These are phyloP conservation scores for Stomorhina lunata DNA, from an alignment of 2,888 invertebrate genomes.

Conservation along the genomic window DNA sequence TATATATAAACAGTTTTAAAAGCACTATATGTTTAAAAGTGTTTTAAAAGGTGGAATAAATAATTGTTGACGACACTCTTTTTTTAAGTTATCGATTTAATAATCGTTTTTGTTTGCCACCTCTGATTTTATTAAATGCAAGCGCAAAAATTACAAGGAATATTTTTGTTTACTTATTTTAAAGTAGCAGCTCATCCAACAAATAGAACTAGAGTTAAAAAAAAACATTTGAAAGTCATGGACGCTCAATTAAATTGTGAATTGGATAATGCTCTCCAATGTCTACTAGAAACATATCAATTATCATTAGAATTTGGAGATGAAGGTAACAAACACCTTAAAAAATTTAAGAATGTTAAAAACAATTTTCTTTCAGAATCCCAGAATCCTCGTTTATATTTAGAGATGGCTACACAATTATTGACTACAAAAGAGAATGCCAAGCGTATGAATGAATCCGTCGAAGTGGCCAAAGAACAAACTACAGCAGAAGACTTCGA, in stretches of 20 bases:
- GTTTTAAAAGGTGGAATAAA: no score
- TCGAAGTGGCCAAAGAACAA: slow-evolving; percentile 63
- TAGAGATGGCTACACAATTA: slow-evolving; percentile 60
- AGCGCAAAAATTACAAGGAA: no score
- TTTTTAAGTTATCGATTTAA: no score
- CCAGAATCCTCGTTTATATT: slow-evolving; percentile 57
- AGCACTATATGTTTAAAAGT: no score
- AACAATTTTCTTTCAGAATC: slow-evolving; percentile 55
- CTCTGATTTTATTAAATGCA: no score
- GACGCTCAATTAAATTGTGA: slow-evolving; percentile 71
- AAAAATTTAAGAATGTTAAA: not conserved
- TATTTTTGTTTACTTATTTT: no score
- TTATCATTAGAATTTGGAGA: slow-evolving; percentile 68
- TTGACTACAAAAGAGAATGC: slow-evolving; percentile 60
- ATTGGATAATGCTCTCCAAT: slow-evolving; percentile 72
- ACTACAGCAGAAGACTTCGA: slow-evolving; percentile 59
- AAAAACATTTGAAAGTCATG: no score
- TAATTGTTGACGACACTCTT: no score
- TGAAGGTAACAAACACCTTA: slow-evolving; percentile 64
- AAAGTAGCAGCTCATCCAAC: no score
- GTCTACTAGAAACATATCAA: slow-evolving; percentile 69
- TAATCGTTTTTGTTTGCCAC: no score
- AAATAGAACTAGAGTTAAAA: no score
- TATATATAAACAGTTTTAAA: no score
- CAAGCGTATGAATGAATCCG: slow-evolving; percentile 44